Percentiles rank a stretch among this genome's conserved stretches.
Conservation (phyloP, 92 coral and sea anemone genomes). For the Heteractis magnifica region DNA sequence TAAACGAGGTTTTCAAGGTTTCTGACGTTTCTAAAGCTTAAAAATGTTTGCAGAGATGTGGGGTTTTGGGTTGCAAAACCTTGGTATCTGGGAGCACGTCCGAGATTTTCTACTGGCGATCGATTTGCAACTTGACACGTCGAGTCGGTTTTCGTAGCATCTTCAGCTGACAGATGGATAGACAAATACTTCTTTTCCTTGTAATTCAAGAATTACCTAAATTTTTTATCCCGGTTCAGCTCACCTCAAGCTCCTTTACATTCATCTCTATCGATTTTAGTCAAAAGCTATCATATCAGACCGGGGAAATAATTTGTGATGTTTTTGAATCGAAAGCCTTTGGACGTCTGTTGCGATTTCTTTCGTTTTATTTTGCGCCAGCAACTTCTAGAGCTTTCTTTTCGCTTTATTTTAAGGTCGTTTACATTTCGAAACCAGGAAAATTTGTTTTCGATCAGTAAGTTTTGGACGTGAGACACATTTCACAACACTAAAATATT, state of each 20-base stretch:
- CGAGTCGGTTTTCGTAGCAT: neutral
- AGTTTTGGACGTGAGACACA: neutral
- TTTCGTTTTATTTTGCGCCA: neutral
- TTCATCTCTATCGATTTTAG: neutral
- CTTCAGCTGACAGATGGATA: neutral
- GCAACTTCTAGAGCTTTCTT: neutral
- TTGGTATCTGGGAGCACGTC: conserved; percentile 3
- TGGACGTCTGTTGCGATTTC: neutral
- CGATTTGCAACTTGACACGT: conserved; percentile 17
- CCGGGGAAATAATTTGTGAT: neutral
- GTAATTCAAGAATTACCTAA: neutral
- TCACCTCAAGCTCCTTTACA: neutral
- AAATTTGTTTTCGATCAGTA: neutral
- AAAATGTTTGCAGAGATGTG: neutral
- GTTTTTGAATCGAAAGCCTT: neutral
- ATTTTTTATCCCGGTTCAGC: neutral
- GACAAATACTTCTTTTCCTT: neutral
- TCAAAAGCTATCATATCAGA: neutral
- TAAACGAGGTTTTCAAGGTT: neutral
- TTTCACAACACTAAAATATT: conserved; percentile 26
- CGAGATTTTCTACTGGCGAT: neutral
- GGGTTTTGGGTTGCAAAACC: neutral
- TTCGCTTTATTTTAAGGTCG: neutral
- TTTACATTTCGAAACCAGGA: neutral
- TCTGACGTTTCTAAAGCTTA: neutral